A percentile compares a stretch with the other conserved stretches of the same genome.
These are phyloP conservation scores for Drosophila anomalata DNA, from an alignment of 2,888 invertebrate species.

Conservation along the genomic window DNA sequence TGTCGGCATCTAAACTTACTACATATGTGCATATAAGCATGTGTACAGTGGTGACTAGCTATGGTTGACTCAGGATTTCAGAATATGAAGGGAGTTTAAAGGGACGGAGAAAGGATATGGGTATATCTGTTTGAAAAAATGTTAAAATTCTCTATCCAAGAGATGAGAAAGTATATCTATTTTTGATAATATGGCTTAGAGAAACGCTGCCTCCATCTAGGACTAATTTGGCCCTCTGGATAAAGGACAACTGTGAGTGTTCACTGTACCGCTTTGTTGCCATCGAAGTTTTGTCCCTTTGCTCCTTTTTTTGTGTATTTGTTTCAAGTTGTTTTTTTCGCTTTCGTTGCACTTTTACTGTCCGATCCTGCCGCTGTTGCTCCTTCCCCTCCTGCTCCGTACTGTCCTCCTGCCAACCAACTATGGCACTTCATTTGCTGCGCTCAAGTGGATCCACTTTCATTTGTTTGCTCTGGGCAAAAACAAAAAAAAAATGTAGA, in stretches of 20 bases:
- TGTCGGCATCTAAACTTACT: slow-evolving; percentile 52
- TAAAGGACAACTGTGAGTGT: background rate
- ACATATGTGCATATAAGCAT: slow-evolving; percentile 1
- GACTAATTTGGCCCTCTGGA: no score
- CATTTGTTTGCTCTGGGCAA: slow-evolving; percentile 76
- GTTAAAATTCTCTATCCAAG: background rate
- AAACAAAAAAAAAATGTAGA: slow-evolving; percentile 35
- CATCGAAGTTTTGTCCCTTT: slow-evolving; percentile 62
- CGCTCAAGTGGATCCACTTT: slow-evolving; percentile 81
- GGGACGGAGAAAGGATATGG: background rate
- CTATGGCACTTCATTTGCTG: slow-evolving; percentile 78
- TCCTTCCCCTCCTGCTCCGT: slow-evolving; percentile 10
- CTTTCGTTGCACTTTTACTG: slow-evolving; percentile 81
- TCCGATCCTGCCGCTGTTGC: slow-evolving; percentile 46
- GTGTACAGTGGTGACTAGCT: background rate
- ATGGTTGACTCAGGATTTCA: no score
- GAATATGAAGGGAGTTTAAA: no score
- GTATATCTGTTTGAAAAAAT: background rate
- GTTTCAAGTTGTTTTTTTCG: slow-evolving; percentile 73
- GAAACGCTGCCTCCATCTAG: no score
- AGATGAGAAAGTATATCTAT: background rate
- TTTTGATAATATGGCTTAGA: background rate
- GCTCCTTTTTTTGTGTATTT: slow-evolving; percentile 56
- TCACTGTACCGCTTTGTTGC: slow-evolving; percentile 45
- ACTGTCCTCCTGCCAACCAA: slow-evolving; percentile 50